Conservation (phyloP, 2,888 invertebrate genomes). For the Serrognathus titanus region DNA sequence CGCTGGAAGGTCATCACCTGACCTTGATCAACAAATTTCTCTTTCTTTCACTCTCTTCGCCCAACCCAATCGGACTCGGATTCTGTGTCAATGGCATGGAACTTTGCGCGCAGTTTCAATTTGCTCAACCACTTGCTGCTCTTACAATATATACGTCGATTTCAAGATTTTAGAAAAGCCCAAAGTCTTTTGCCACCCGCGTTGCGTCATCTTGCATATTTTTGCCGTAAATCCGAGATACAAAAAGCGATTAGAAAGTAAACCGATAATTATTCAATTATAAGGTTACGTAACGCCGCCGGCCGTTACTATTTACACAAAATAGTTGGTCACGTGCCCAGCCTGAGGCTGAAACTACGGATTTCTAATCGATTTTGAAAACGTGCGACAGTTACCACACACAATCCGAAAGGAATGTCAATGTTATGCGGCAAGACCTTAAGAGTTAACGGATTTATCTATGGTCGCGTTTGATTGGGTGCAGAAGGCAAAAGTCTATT, state of each 20-base stretch:
- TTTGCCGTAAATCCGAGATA: not conserved
- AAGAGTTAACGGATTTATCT: not conserved
- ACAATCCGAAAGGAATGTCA: slow-evolving; percentile 8
- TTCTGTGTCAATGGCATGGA: slow-evolving; percentile 1
- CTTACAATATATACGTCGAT: no score
- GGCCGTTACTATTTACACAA: slow-evolving; percentile 2
- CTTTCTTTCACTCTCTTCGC: slow-evolving; percentile 42
- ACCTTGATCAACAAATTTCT: slow-evolving; percentile 44
- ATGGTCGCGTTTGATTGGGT: no score
- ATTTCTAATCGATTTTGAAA: not conserved
- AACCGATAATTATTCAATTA: slow-evolving; percentile 5
- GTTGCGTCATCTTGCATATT: not conserved
- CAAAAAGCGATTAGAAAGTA: slow-evolving; percentile 11
- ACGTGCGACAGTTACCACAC: not conserved
- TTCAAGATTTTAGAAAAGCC: no score
- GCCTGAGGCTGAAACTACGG: no score
- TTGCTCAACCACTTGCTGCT: no score
- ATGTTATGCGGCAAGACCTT: slow-evolving; percentile 5
- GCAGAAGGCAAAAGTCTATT: not conserved
- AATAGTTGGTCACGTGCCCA: not conserved
- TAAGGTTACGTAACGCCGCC: not conserved
- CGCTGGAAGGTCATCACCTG: slow-evolving; percentile 39
- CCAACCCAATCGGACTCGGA: slow-evolving; percentile 26
- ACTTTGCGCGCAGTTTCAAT: not conserved
- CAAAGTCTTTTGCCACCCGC: no score